A percentile compares a stretch with the other conserved stretches of the same genome.
phyloP scores from a whole-genome alignment of 1,140 invertebrate species.

The Acromyrmex charruanus region DNA sequence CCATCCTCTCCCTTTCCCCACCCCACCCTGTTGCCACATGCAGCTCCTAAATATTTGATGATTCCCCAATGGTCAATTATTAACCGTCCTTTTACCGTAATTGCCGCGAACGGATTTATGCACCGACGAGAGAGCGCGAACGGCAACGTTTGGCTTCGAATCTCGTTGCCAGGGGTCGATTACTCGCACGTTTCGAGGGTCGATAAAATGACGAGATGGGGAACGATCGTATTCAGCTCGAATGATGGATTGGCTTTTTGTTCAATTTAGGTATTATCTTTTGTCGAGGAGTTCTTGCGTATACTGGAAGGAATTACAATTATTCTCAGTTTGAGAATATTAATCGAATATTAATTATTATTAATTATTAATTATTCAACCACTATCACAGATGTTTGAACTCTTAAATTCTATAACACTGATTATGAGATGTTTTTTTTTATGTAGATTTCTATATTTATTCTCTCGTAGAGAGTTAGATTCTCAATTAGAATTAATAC shows the following conservation, averaged over 20 bases:
- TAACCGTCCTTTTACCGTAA: conserved; percentile 71
- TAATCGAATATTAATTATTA: background rate
- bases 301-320: background rate
- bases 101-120: conserved; percentile 72
- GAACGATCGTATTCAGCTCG: background rate
- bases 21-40: conserved; percentile 36
- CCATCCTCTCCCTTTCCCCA: background rate
- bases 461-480: too few species aligned
- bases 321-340: background rate
- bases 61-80: conserved; percentile 70
- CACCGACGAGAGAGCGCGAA: conserved; percentile 27
- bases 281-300: conserved; percentile 31
- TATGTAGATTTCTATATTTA: background rate
- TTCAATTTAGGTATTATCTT: conserved; percentile 39
- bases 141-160: conserved; percentile 27
- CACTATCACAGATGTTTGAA: background rate
- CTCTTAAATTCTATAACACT: too few species aligned
- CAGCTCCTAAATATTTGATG: conserved; percentile 61
- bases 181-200: conserved; percentile 23
- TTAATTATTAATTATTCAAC: background rate
- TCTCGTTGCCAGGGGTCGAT: conserved; percentile 18
- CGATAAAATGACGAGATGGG: conserved; percentile 27
- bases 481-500: background rate
- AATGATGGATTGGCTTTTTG: conserved; percentile 51
- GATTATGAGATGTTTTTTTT: background rate